Base-by-base conservation (phyloP, 1,140 invertebrate species). In the Aradophagus sp. region DNA sequence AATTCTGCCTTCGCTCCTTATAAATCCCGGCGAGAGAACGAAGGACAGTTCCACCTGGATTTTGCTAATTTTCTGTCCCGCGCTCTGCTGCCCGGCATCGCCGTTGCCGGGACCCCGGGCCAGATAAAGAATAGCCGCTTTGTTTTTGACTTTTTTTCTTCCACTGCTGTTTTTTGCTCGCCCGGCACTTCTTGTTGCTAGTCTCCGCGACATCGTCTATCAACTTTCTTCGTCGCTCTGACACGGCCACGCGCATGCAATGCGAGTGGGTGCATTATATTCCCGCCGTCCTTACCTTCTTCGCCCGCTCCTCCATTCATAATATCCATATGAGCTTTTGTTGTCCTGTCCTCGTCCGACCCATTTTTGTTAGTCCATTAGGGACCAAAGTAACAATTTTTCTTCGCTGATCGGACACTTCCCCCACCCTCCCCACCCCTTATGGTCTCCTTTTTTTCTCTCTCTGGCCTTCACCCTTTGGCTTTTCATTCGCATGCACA, bases 11-110 rank as follows among this genome's bases (percentile, higher is more conserved):
- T 84, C 81, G 80, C 83, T 84, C 81, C 83, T 84, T 83, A 84
- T 84, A 84, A 85, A 85, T 84, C 80, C 78, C 74, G 69, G 70
- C 41, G 59, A 72, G 59, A 65, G 66, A 74, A 63, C 77, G 75
- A 80, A 74, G 75, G 79, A 82, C 78, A 78, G 76, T 83, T 82
- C 77, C 71, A 76, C 79, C 78, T 77, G 77, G 81, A 84, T 85
- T 83, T 85, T 80, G 82, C 83, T 84, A 84, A 84, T 84, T 85
- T 84, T 83, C 81, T 83, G 79, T 84, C 80, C 62, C 67, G 67
- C 58, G 44, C 31, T 44, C 31, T 44, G 35, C n/a, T n/a, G n/a
- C n/a, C n/a, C n/a, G n/a, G n/a, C n/a, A n/a, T n/a, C n/a, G 34
- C 34, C 34, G 56, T 52, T 48, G 14, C 56, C 63, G 48, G 53